A percentile compares a stretch with the other conserved stretches of the same genome.
Evolutionary conservation across 1,140 invertebrate genomes (phyloP).

Genomic region (Lordiphosa mommai): DNA sequence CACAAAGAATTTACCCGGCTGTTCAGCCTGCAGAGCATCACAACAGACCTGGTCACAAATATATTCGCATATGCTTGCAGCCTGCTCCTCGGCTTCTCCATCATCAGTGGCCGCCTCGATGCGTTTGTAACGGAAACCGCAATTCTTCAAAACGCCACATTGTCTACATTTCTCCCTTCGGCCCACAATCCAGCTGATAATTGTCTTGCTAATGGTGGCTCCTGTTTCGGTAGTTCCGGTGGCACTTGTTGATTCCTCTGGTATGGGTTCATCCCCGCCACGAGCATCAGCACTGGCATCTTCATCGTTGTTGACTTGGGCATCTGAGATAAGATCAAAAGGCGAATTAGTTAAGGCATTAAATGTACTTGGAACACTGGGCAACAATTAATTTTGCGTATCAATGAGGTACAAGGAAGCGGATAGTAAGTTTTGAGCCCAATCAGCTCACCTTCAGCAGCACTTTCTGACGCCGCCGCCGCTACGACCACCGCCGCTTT

Average conservation of each 20-base stretch:
- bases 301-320: conserved; percentile 31
- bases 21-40: conserved; percentile 60
- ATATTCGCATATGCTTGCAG: conserved; percentile 35
- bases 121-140: conserved; percentile 63
- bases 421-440: background rate
- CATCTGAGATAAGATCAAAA: background rate
- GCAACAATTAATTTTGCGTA: background rate
- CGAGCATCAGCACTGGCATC: conserved; percentile 37
- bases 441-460: conserved; percentile 60
- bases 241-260: conserved; percentile 40
- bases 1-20: conserved; percentile 78
- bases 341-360: background rate
- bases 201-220: conserved; percentile 37
- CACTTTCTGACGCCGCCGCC: conserved; percentile 26
- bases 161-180: conserved; percentile 55
- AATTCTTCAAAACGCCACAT: conserved; percentile 58
- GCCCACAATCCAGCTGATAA: conserved; percentile 70
- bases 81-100: conserved; percentile 2
- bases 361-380: background rate
- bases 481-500: conserved; percentile 20
- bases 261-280: conserved; percentile 48
- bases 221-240: conserved; percentile 32
- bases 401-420: no score
- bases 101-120: conserved; percentile 20
- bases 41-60: conserved; percentile 80